phyloP scores from a whole-genome alignment of 2,113 vertebrate species.

The Xiphophorus couchianus region DNA sequence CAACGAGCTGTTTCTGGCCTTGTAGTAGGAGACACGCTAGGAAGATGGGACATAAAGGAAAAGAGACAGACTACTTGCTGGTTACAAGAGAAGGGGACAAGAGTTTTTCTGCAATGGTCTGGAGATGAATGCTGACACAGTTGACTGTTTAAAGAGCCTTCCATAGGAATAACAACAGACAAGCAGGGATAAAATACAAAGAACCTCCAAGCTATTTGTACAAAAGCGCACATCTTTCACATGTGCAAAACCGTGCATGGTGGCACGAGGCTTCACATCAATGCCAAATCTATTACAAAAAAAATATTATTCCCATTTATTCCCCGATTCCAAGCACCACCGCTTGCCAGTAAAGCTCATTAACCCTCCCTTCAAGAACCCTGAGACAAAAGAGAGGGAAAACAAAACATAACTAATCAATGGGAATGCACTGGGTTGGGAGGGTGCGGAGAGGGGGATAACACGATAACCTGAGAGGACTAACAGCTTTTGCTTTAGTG shows the following conservation, averaged over 20 bases:
- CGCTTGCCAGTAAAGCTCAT: slow-evolving; percentile 81
- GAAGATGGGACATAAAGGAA: slow-evolving; percentile 63
- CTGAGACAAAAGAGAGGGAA: slow-evolving; percentile 66
- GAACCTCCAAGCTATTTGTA: slow-evolving; percentile 56
- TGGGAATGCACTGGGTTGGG: slow-evolving; percentile 76
- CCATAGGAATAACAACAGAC: slow-evolving; percentile 60
- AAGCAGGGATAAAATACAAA: slow-evolving; percentile 61
- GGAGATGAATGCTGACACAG: slow-evolving; percentile 60
- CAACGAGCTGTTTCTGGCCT: slow-evolving; percentile 75
- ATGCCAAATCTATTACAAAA: slow-evolving; percentile 67
- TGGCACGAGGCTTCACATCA: slow-evolving; percentile 64
- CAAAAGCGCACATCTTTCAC: slow-evolving; percentile 49
- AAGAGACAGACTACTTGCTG: slow-evolving; percentile 51
- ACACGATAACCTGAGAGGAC: slow-evolving; percentile 85
- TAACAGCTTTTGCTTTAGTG: slow-evolving; percentile 84
- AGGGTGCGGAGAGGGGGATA: slow-evolving; percentile 54
- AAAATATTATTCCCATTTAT: slow-evolving; percentile 75
- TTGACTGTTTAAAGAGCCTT: slow-evolving; percentile 55
- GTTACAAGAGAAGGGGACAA: slow-evolving; percentile 63
- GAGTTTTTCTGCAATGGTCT: slow-evolving; percentile 62
- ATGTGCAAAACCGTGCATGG: slow-evolving; percentile 44
- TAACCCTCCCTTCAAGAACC: slow-evolving; percentile 76
- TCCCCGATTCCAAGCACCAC: slow-evolving; percentile 63
- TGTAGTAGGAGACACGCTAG: slow-evolving; percentile 72
- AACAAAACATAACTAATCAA: slow-evolving; percentile 82